Conservation (phyloP, 2,113 vertebrate species). For the Cyprinus carpio region DNA sequence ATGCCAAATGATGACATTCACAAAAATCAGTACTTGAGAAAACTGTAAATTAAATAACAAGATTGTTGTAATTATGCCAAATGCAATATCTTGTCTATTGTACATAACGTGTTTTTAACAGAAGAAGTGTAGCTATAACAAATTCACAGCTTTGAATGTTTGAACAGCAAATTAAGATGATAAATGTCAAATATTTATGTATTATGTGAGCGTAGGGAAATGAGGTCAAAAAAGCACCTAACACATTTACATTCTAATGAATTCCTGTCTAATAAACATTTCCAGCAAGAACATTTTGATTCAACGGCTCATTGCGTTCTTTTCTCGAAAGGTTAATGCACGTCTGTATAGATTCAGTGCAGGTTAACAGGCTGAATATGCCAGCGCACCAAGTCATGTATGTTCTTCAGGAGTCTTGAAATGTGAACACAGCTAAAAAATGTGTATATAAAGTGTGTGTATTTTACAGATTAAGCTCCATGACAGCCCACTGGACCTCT, state of each 20-base stretch:
- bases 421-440: not conserved
- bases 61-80: conserved; percentile 99
- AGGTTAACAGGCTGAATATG: not conserved
- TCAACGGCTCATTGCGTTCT: conserved; percentile 79
- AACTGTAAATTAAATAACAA: conserved; percentile 88
- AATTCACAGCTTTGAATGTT: conserved; percentile 99
- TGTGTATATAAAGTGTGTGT: not conserved
- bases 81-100: conserved; percentile 98
- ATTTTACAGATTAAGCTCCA: conserved; percentile 22
- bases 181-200: conserved; percentile 89
- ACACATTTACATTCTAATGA: conserved; percentile 80
- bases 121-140: conserved; percentile 94
- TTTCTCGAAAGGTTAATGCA: conserved; percentile 42
- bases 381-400: too few relatives aligned
- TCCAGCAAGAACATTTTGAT: conserved; percentile 53
- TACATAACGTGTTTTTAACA: conserved; percentile 99
- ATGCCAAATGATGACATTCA: conserved; percentile 70
- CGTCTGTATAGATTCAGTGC: not conserved
- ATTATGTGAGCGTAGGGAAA: conserved; percentile 78
- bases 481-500: not conserved
- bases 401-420: not conserved
- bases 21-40: conserved; percentile 55
- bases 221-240: conserved; percentile 80
- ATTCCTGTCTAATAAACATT: conserved; percentile 72
- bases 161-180: conserved; percentile 90